Conservation (phyloP, 2,797 vertebrate species). For the Xiphophorus birchmanni region DNA sequence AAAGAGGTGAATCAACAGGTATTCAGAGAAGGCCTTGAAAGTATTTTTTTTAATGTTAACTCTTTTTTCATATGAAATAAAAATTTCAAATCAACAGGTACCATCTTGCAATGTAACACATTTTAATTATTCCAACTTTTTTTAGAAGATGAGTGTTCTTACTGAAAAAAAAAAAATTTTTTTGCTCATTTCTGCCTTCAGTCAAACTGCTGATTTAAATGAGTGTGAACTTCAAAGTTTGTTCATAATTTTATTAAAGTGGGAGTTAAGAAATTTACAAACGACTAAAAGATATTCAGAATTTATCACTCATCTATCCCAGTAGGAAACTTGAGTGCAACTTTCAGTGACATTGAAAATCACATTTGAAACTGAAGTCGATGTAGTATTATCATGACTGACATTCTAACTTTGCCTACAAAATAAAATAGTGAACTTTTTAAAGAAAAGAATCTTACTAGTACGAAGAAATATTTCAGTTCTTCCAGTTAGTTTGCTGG, state of each 20-base stretch:
- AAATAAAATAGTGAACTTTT: not conserved
- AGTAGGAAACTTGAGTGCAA: not conserved
- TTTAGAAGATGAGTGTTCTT: not conserved
- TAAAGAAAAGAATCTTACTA: not conserved
- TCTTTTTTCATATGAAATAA: not conserved
- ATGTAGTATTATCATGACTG: not conserved
- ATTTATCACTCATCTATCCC: not conserved
- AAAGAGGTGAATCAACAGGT: not conserved
- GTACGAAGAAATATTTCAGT: not conserved
- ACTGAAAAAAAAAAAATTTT: not conserved
- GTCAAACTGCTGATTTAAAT: not conserved
- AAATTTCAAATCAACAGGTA: not conserved
- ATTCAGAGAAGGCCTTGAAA: not conserved
- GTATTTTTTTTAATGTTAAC: no score
- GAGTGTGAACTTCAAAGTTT: not conserved
- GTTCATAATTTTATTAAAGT: not conserved
- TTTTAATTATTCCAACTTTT: not conserved
- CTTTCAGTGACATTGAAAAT: not conserved
- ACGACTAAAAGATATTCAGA: not conserved
- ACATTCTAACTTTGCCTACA: not conserved
- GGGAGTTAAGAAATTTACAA: not conserved
- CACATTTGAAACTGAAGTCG: not conserved
- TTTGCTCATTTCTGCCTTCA: not conserved
- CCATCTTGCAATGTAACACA: not conserved
- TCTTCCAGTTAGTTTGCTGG: not conserved